A percentile compares a stretch with the other conserved stretches of the same genome.
These are phyloP conservation scores for Malaclemys terrapin DNA, from an alignment of 2,113 vertebrate species.

Conservation along the genomic window DNA sequence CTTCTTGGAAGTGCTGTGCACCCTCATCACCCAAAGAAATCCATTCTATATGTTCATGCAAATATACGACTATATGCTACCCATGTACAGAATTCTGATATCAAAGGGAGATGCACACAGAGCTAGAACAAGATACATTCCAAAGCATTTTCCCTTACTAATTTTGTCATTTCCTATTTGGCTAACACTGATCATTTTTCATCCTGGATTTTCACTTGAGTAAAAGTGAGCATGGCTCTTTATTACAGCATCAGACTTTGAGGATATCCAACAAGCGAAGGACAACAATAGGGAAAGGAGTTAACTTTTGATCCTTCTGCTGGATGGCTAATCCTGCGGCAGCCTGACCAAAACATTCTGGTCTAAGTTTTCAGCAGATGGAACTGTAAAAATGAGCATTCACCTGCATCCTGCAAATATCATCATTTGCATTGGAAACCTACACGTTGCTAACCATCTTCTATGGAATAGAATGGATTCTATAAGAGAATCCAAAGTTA, in stretches of 20 bases:
- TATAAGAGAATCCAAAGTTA: not conserved
- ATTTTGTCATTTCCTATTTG: not conserved
- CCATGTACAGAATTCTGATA: not conserved
- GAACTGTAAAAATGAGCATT: not conserved
- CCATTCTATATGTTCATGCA: not conserved
- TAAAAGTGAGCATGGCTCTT: not conserved
- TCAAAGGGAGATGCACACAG: rapidly evolving
- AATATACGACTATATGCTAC: not conserved
- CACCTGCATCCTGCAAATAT: not conserved
- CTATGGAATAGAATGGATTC: too few species aligned
- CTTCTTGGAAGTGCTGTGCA: not conserved
- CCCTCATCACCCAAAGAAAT: not conserved
- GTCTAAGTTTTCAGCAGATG: not conserved
- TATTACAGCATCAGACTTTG: not conserved
- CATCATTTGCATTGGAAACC: not conserved
- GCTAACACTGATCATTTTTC: not conserved
- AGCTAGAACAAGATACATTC: not conserved
- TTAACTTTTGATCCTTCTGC: too few species aligned
- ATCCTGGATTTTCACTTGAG: not conserved
- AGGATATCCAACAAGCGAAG: not conserved
- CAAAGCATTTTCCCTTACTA: not conserved
- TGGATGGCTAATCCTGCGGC: not conserved
- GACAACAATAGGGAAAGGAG: not conserved
- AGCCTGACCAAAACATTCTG: not conserved
- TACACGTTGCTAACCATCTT: too few species aligned